Base-by-base conservation (phyloP, 2,888 invertebrate genomes). In the Sarcophaga caerulescens region DNA sequence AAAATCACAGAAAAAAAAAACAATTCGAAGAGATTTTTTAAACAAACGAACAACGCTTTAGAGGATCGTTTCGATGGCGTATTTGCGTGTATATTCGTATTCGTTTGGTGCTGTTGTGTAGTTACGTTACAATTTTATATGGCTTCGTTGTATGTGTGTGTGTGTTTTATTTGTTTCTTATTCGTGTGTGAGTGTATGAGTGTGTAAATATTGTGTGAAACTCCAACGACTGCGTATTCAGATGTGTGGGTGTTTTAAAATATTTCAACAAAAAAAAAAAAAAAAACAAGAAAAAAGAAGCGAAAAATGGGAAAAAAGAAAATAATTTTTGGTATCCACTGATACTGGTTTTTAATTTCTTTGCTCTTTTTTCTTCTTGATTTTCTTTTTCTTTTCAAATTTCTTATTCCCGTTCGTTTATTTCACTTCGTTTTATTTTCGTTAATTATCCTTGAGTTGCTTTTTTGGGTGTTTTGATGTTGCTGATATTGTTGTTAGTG, bases 211-310 rank as follows among this genome's bases (percentile, higher is more conserved):
- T 74, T 66, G 63, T 57, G 63, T 77, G 66, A 62, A 79, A 81
- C 78, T 85, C 59, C 70, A 81, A 81, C 77, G 77, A 35, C 85
- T 79, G 84, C 81, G 85, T 88, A 73, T 35, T 84, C 62, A 80
- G 45, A 62, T 85, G 86, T 84, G 84, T 85, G 75, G 87, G 85
- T 81, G 83, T 87, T 85, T 77, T 77, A 81, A 66, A 60, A 81
- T 84, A 52, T 68, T 25, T 57, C 11, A 63, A 59, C 35, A 66
- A 76, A 62, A 65, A 35, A 35, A 1, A 35, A 8, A 1, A 35
- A 35, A 35, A 10, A 35, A 5, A 35, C 35, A 35, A 0, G 6
- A 6, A 35, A 35, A 35, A 35, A 35, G 35, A 35, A 35, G 35
- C 8, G 35, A 17, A 52, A 52, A 52, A 52, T 52, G 5, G 14